Evolutionary conservation across 1,140 invertebrate genomes (phyloP), one percentile per base, ranked within the genome.

Genomic region (Euura saliciscinereae): DNA sequence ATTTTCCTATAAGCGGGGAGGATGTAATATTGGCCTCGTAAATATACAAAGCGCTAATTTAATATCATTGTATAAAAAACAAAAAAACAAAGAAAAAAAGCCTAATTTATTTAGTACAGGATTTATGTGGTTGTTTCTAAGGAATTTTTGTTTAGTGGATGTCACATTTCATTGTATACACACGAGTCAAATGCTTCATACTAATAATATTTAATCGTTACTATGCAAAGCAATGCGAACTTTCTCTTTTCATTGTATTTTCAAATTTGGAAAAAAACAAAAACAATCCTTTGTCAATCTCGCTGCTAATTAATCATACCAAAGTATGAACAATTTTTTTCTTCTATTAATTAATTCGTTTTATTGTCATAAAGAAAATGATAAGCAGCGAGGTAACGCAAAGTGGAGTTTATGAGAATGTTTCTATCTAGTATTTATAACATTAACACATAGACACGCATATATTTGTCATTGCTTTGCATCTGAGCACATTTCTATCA

Each of bases 1-100:
- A 74, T 78, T 85, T 80, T 85, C 82, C 83, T 86, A 85, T 83
- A 80, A 80, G 85, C 84, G 82, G 83, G 81, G 79, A 87, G 82
- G 82, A 78, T 83, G 86, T 82, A 83, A 28, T 80, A 80, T 71
- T 67, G 13, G 43, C 66, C 66, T 44, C 51, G 51, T 59, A 28
- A 59, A 59, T 59, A n/a, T 59, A 28, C 13, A 59, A 11, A 59
- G 51, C 5, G 51, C 5, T 59, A 59, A 59, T 59, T 28, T 59
- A 59, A 8, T 59, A 11, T 59, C 8, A 59, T n/a, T 59, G 51
- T 59, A 59, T 59, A n/a, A 6, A 59, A 59, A 59, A 59, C 8
- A 59, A 67, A 67, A 59, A 67, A 42, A 42, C 8, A 67, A 44
- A 42, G 0, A 44, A 67, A 67, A 67, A 67, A 67, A 42, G 4